A percentile compares a stretch with the other conserved stretches of the same genome.
These are phyloP conservation scores for Sebastes nivosus DNA, from an alignment of 2,797 vertebrate species.

Conservation along the genomic window DNA sequence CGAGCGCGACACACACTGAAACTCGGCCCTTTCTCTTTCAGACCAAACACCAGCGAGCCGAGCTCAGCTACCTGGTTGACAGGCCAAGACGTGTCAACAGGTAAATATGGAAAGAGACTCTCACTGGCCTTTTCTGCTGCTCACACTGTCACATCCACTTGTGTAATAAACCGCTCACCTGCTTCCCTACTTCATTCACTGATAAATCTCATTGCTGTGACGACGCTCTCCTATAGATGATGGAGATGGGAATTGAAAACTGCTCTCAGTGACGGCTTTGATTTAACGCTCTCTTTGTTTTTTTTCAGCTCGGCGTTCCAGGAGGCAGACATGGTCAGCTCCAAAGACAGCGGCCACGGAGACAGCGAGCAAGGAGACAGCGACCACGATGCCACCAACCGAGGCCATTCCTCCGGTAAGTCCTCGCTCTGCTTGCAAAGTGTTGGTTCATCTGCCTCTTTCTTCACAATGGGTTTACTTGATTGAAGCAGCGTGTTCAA, in stretches of 20 bases:
- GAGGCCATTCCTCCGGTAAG: slow-evolving; percentile 96
- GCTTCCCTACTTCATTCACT: not conserved
- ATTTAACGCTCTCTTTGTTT: not conserved
- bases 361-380: slow-evolving; percentile 99
- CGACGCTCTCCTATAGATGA: not conserved
- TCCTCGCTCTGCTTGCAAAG: not conserved
- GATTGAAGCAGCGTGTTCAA: not conserved
- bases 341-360: slow-evolving; percentile 98
- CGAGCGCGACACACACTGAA: not conserved
- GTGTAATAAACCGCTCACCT: not conserved
- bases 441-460: not conserved
- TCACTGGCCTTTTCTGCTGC: not conserved
- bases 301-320: slow-evolving; percentile 94
- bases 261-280: not conserved
- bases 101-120: slow-evolving; percentile 73
- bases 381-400: slow-evolving; percentile 97
- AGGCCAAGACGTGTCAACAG: slow-evolving; percentile 97
- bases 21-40: slow-evolving; percentile 73
- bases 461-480: not conserved
- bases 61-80: slow-evolving; percentile 97
- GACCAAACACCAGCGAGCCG: slow-evolving; percentile 95
- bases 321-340: slow-evolving; percentile 98
- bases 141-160: not conserved
- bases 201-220: not conserved
- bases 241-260: not conserved